phyloP scores from a whole-genome alignment of 2,888 invertebrate species.

The Apomyelois bistriatella region DNA sequence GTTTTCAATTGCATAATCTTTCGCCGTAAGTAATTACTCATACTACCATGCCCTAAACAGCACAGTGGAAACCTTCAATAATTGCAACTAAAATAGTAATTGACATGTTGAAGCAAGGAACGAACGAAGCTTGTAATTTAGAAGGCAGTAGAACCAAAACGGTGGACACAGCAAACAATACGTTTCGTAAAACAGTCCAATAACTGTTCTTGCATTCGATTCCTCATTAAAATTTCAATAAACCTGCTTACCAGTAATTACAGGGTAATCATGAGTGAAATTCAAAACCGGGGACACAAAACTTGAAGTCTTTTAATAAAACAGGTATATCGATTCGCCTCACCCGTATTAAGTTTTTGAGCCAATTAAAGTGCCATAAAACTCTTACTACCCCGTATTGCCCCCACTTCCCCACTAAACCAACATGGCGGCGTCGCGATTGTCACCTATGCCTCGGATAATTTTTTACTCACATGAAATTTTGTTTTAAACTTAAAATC shows the following conservation, averaged over 20 bases:
- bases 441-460: conserved; percentile 66
- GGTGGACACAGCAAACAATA: conserved; percentile 1
- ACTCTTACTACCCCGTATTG: conserved; percentile 65
- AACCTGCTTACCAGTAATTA: conserved; percentile 25
- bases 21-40: too few species aligned
- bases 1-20: too few species aligned
- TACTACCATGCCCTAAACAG: too few species aligned
- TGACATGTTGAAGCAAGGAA: not conserved
- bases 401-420: conserved; percentile 60
- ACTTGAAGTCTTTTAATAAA: conserved; percentile 52
- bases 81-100: conserved; percentile 1
- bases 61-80: not conserved
- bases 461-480: conserved; percentile 23
- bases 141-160: not conserved
- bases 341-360: conserved; percentile 52
- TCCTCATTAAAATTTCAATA: conserved; percentile 23
- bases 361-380: conserved; percentile 74
- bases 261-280: conserved; percentile 20
- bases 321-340: conserved; percentile 50
- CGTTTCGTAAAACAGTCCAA: conserved; percentile 5
- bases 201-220: conserved; percentile 4
- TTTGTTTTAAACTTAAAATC: conserved; percentile 11
- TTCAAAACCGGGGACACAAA: conserved; percentile 29
- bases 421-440: conserved; percentile 77
- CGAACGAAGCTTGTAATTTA: conserved; percentile 1